Evolutionary conservation across 2,888 invertebrate species (phyloP), one percentile per base, ranked within the genome.

Genomic region (Sympetrum striolatum): DNA sequence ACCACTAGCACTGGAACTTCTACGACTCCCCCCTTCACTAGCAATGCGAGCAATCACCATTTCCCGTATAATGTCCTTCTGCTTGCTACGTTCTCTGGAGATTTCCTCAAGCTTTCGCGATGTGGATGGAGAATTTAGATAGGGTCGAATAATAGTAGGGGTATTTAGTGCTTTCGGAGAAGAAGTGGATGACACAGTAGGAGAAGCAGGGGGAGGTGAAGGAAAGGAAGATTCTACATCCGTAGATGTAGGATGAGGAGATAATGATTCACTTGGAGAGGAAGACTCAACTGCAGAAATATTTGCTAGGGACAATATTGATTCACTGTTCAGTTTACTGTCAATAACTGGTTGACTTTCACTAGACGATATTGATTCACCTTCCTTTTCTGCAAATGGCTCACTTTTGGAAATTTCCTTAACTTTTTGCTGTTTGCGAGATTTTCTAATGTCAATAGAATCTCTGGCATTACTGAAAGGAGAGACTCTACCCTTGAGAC

Each of bases 41-140:
- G 44, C 92, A 92, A 97, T 94, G 93, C 97, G 96, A 93, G 97
- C 97, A 95, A 98, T 96, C 90, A 98, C 96, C 94, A 98, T 94
- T 93, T 98, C 96, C 92, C 98, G 96, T 82, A 98, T 97, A 44
- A 98, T 95, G 93, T 96, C 97, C 92, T 97, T 98, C 93, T 98
- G 97, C 93, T 97, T 96, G 73, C 96, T 96, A 90, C 97, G 95
- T 93, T 97, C 97, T 93, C 96, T 96, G 91, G 96, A 96, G 60
- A 98, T 95, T 94, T 97, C 96, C 93, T 97, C 97, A 90, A 97
- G 95, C 93, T 96, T 96, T 91, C 96, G 95, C 1, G 95, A 95
- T 4, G 96, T 95, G 90, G 96, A 94, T 91, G 94, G 93, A 0
- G 95, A 93, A 64, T 86, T 86, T 35, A 86, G 37, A 86, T 60